phyloP scores from a whole-genome alignment of 2,888 invertebrate genomes.

The Muscina levida region DNA sequence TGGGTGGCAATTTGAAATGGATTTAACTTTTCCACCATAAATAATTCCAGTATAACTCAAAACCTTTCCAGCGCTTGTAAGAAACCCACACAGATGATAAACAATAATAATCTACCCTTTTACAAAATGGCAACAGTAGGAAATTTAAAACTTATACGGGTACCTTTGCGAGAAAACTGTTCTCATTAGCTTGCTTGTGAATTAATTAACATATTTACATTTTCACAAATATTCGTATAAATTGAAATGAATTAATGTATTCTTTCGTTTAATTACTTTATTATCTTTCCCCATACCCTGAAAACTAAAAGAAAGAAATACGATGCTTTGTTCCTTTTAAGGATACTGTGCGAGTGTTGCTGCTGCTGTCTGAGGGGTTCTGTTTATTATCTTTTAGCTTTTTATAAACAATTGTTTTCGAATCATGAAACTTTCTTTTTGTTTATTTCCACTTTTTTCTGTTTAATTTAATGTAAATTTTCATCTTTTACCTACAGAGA shows the following conservation, averaged over 20 bases:
- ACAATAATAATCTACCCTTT: neutral
- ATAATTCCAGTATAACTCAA: too few species aligned
- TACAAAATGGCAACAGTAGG: neutral
- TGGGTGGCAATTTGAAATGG: too few species aligned
- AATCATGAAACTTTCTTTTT: constrained; percentile 16
- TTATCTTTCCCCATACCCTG: constrained; percentile 49
- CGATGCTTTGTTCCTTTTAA: neutral
- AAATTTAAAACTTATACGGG: constrained; percentile 1
- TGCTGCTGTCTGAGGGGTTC: constrained; percentile 4
- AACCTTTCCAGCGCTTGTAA: too few species aligned
- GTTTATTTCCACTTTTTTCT: neutral
- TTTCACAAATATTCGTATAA: constrained; percentile 28
- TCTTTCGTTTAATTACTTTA: constrained; percentile 60
- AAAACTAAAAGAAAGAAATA: neutral
- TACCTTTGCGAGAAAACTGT: neutral
- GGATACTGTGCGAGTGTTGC: neutral
- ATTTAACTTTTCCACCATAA: too few species aligned
- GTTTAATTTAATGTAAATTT: constrained; percentile 11
- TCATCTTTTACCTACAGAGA: neutral
- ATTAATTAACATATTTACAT: constrained; percentile 12
- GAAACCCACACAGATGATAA: neutral
- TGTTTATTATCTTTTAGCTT: constrained; percentile 51
- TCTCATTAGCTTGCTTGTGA: neutral
- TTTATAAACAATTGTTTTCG: constrained; percentile 46
- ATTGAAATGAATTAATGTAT: constrained; percentile 57